phyloP scores from a whole-genome alignment of 2,797 vertebrate genomes.

The Melanotaenia boesemani region DNA sequence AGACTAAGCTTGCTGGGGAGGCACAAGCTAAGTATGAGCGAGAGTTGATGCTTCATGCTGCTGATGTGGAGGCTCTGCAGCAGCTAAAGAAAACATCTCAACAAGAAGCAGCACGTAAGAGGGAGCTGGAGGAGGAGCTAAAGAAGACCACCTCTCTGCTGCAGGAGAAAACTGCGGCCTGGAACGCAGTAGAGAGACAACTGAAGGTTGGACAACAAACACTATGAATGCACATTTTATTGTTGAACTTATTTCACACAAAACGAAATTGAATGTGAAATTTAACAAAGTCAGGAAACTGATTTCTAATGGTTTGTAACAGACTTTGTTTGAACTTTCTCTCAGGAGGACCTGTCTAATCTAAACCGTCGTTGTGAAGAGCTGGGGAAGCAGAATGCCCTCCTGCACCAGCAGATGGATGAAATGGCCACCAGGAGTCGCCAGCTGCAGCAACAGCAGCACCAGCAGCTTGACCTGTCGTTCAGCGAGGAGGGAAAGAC shows the following conservation, averaged over 20 bases:
- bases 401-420: slow-evolving; percentile 95
- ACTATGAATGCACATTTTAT: background rate
- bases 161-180: slow-evolving; percentile 84
- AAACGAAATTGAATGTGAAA: background rate
- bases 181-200: slow-evolving; percentile 87
- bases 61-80: slow-evolving; percentile 94
- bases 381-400: slow-evolving; percentile 90
- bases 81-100: slow-evolving; percentile 89
- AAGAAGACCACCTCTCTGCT: slow-evolving; percentile 87
- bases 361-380: slow-evolving; percentile 86
- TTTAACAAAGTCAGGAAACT: background rate
- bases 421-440: slow-evolving; percentile 87
- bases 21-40: slow-evolving; percentile 96
- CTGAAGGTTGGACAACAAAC: slow-evolving; percentile 84
- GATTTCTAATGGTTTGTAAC: background rate
- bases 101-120: slow-evolving; percentile 78
- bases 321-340: background rate
- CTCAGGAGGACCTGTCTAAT: slow-evolving; percentile 89
- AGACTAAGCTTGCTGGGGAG: slow-evolving; percentile 86
- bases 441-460: slow-evolving; percentile 53
- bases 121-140: slow-evolving; percentile 89
- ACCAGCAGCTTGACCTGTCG: slow-evolving; percentile 85
- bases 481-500: slow-evolving; percentile 94
- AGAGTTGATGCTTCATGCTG: slow-evolving; percentile 96
- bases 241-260: background rate